Percentiles rank a stretch among this genome's conserved stretches.
phyloP scores from a whole-genome alignment of 2,113 vertebrate genomes.

The Elephantulus edwardii region DNA sequence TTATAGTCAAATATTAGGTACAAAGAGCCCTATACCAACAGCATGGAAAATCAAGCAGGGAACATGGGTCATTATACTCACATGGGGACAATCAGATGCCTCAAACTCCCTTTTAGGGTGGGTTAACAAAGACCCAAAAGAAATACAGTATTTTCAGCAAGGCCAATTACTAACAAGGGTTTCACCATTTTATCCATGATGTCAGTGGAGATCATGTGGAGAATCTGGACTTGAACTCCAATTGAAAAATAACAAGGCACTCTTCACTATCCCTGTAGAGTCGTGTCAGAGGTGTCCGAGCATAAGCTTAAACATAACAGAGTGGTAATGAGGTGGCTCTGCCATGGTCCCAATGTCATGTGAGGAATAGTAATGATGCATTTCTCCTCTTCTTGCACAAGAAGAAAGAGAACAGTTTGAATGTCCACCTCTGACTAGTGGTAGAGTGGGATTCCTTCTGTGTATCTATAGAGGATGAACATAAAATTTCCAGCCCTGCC shows the following conservation, averaged over 20 bases:
- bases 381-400: not conserved
- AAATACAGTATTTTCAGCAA: not conserved
- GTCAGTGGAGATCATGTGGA: not conserved
- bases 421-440: not conserved
- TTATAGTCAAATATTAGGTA: not conserved
- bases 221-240: not conserved
- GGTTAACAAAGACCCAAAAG: not conserved
- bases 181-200: not conserved
- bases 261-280: not conserved
- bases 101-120: not conserved
- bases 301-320: not conserved
- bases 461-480: not conserved
- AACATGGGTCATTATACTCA: not conserved
- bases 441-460: not conserved
- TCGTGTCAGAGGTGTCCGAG: not conserved
- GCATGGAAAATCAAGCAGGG: not conserved
- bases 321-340: not conserved
- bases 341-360: not conserved
- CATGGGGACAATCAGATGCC: not conserved
- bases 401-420: not conserved
- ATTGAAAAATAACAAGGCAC: not conserved
- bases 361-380: not conserved
- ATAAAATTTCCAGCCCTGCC: not conserved
- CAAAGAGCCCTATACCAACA: not conserved
- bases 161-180: not conserved